These are phyloP conservation scores for Tetranychus piercei DNA, from an alignment of 2,888 invertebrate genomes.

Conservation along the genomic window DNA sequence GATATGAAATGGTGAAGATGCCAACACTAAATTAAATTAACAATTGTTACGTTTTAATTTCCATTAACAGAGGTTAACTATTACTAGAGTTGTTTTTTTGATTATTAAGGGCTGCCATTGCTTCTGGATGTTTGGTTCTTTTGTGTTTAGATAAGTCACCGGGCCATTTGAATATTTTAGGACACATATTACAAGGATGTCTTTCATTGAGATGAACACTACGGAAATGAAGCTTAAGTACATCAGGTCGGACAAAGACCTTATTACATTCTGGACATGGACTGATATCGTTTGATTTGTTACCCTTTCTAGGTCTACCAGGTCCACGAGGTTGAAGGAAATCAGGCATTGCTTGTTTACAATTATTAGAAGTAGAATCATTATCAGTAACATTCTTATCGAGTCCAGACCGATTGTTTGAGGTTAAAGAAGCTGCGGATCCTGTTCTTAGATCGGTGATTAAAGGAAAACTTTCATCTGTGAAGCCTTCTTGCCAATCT, in stretches of 20 bases:
- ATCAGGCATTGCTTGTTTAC: constrained; percentile 11
- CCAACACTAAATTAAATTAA: background rate
- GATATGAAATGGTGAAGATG: background rate
- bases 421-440: background rate
- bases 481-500: constrained; percentile 10
- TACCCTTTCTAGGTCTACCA: constrained; percentile 15
- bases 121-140: constrained; percentile 1
- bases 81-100: background rate
- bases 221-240: constrained; percentile 13
- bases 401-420: background rate
- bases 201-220: constrained; percentile 13
- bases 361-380: background rate
- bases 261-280: constrained; percentile 16
- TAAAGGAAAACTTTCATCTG: constrained; percentile 8
- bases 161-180: constrained; percentile 16
- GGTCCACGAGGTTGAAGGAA: constrained; percentile 15
- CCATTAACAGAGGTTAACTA: background rate
- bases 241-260: constrained; percentile 15
- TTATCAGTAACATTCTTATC: background rate
- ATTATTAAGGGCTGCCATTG: constrained; percentile 5
- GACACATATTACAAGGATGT: constrained; percentile 16
- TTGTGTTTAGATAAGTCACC: constrained; percentile 16
- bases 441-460: background rate
- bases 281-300: constrained; percentile 13
- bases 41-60: background rate